Conservation (phyloP, 2,113 vertebrate genomes). For the Channa maculata region DNA sequence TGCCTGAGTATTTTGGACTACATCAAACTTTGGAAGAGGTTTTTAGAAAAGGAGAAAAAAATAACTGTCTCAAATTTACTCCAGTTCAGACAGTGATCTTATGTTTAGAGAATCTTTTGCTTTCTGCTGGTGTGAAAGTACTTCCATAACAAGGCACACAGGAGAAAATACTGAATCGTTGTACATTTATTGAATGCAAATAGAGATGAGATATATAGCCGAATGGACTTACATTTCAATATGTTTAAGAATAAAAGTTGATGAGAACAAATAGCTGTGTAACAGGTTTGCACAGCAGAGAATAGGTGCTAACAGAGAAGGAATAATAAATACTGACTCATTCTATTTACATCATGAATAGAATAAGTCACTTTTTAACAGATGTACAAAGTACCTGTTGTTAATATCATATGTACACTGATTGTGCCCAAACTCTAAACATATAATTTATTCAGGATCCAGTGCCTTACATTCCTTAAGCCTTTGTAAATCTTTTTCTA, state of each 20-base stretch:
- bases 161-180: conserved; percentile 11
- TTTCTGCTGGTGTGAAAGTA: not conserved
- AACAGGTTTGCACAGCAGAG: conserved; percentile 12
- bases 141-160: not conserved
- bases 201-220: conserved; percentile 13
- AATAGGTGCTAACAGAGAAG: not conserved
- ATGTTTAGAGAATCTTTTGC: not conserved
- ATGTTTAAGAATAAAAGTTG: conserved; percentile 9
- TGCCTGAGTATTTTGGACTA: too few species aligned
- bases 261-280: conserved; percentile 11
- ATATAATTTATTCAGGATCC: conserved; percentile 9
- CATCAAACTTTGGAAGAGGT: conserved; percentile 14
- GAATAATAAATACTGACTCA: conserved; percentile 25
- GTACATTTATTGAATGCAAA: conserved; percentile 58
- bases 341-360: conserved; percentile 22
- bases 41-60: conserved; percentile 17
- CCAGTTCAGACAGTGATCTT: not conserved
- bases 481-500: too few species aligned
- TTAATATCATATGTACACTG: not conserved
- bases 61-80: conserved; percentile 21
- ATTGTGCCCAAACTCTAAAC: conserved; percentile 3
- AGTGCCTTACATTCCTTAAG: conserved; percentile 4
- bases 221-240: conserved; percentile 14
- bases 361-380: conserved; percentile 8
- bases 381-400: not conserved